Percentiles rank a stretch among this genome's conserved stretches.
These are phyloP conservation scores for Elymnias hypermnestra DNA, from an alignment of 1,140 invertebrate genomes.

Conservation along the genomic window DNA sequence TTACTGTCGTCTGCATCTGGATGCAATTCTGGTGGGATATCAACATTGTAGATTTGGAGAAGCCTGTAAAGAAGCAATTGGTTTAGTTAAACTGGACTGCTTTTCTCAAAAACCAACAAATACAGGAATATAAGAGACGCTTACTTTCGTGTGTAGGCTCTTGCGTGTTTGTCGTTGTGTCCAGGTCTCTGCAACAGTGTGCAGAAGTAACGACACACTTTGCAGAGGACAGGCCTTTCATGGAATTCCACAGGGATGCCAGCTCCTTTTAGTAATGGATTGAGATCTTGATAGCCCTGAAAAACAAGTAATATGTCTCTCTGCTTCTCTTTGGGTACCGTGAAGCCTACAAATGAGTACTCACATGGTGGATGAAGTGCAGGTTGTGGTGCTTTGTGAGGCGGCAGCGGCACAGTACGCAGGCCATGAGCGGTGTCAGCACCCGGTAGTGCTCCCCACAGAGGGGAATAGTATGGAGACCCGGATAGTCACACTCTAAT, in stretches of 20 bases:
- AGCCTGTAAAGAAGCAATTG: conserved; percentile 73
- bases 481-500: conserved; percentile 77
- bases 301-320: background rate
- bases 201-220: conserved; percentile 86
- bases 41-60: conserved; percentile 82
- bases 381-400: conserved; percentile 83
- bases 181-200: conserved; percentile 81
- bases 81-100: background rate
- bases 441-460: conserved; percentile 79
- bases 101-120: background rate
- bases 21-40: conserved; percentile 80
- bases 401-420: conserved; percentile 84
- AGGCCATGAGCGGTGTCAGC: conserved; percentile 83
- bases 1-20: conserved; percentile 45
- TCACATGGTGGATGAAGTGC: conserved; percentile 77
- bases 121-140: background rate
- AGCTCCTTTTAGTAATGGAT: conserved; percentile 79
- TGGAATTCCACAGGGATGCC: conserved; percentile 79
- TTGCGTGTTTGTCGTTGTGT: conserved; percentile 78
- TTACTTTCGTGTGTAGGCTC: conserved; percentile 78
- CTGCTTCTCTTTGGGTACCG: too few species aligned
- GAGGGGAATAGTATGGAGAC: conserved; percentile 79
- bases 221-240: conserved; percentile 82
- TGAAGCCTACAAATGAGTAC: too few species aligned
- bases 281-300: conserved; percentile 81